Percentiles rank a stretch among this genome's conserved stretches.
Conservation (phyloP, 1,140 invertebrate species). For the Lepidurus arcticus region DNA sequence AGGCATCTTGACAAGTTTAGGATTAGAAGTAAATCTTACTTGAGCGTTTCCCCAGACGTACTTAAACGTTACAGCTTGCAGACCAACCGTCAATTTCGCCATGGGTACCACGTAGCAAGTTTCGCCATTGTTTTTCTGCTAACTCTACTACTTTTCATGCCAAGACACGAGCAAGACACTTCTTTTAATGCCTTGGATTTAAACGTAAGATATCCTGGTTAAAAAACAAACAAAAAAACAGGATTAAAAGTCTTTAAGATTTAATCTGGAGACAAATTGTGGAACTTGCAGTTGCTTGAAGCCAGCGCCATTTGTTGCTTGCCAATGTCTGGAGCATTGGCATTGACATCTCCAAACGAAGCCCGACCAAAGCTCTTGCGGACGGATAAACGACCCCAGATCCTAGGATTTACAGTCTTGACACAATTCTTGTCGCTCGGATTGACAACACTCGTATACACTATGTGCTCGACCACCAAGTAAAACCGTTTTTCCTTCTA, state of each 20-base stretch:
- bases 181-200: background rate
- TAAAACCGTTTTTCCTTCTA: background rate
- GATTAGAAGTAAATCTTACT: background rate
- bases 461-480: background rate
- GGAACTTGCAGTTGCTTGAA: background rate
- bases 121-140: background rate
- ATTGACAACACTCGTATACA: background rate
- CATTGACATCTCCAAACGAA: background rate
- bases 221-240: background rate
- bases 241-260: background rate
- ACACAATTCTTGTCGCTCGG: background rate
- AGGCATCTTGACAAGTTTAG: background rate
- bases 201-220: background rate
- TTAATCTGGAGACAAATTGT: background rate
- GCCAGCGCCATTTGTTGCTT: background rate
- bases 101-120: background rate
- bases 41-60: background rate
- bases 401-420: background rate
- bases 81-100: background rate
- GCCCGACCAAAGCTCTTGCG: background rate
- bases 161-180: background rate
- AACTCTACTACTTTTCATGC: background rate
- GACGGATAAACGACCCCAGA: slow-evolving; percentile 8
- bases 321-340: background rate
- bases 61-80: background rate